Conservation (phyloP, 2,797 vertebrate genomes). For the Zenarchopterus dispar region DNA sequence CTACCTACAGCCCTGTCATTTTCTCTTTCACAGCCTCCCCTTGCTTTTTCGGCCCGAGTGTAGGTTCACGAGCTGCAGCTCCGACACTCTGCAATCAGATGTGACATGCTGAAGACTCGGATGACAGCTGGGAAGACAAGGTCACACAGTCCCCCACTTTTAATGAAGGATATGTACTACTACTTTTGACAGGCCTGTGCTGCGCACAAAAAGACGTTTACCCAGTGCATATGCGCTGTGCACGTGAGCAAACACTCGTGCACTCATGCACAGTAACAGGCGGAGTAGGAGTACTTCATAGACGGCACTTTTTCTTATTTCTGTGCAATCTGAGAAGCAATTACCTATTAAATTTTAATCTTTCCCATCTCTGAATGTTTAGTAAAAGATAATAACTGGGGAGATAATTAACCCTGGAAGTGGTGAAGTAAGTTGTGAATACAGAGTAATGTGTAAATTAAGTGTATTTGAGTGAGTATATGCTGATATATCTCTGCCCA, state of each 20-base stretch:
- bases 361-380: conserved; percentile 69
- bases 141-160: conserved; percentile 71
- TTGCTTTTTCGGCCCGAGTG: conserved; percentile 25
- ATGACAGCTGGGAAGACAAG: conserved; percentile 70
- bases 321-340: conserved; percentile 68
- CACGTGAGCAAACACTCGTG: not conserved
- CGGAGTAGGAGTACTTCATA: conserved; percentile 54
- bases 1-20: conserved; percentile 64
- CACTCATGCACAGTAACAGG: conserved; percentile 24
- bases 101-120: conserved; percentile 63
- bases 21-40: conserved; percentile 33
- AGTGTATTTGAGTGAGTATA: conserved; percentile 16
- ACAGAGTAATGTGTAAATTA: conserved; percentile 31
- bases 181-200: conserved; percentile 55
- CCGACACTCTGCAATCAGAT: conserved; percentile 69
- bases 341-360: conserved; percentile 72
- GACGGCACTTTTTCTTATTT: conserved; percentile 53
- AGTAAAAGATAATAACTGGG: conserved; percentile 68
- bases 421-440: conserved; percentile 60
- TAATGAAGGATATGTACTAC: conserved; percentile 52
- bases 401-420: conserved; percentile 73
- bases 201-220: conserved; percentile 14
- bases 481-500: conserved; percentile 46
- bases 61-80: conserved; percentile 39
- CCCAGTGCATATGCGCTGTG: not conserved